phyloP scores from a whole-genome alignment of 2,797 vertebrate species.

The Botia kubotai region DNA sequence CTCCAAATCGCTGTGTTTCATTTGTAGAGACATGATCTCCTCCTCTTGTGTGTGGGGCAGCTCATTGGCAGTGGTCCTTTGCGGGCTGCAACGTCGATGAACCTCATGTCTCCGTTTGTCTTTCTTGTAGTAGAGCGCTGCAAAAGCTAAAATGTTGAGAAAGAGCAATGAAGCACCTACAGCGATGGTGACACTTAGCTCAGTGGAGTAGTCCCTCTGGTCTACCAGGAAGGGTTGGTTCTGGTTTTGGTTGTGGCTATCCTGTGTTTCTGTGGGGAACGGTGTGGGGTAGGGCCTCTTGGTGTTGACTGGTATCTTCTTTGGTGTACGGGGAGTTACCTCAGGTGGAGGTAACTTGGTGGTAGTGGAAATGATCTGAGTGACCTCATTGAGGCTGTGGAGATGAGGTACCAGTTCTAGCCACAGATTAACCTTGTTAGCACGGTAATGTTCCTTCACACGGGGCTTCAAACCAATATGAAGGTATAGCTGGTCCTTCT shows the following conservation, averaged over 20 bases:
- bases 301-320: conserved; percentile 87
- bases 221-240: conserved; percentile 93
- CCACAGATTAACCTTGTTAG: conserved; percentile 99
- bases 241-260: conserved; percentile 82
- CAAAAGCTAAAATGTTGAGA: conserved; percentile 97
- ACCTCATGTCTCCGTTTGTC: conserved; percentile 96
- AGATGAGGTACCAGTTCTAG: conserved; percentile 97
- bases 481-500: conserved; percentile 98
- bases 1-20: conserved; percentile 99
- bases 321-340: conserved; percentile 90
- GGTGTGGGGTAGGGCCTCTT: conserved; percentile 89
- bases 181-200: conserved; percentile 96
- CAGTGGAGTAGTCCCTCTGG: conserved; percentile 98
- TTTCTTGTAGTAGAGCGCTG: conserved; percentile 98
- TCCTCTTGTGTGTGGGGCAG: conserved; percentile 97
- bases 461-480: conserved; percentile 99
- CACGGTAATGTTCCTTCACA: conserved; percentile 98
- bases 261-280: conserved; percentile 92
- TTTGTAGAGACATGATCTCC: conserved; percentile 99
- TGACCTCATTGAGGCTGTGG: conserved; percentile 98
- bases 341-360: conserved; percentile 97
- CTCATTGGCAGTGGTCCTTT: conserved; percentile 91
- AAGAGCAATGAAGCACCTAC: conserved; percentile 97
- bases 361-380: conserved; percentile 96
- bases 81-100: conserved; percentile 95